Evolutionary conservation across 1,140 invertebrate genomes (phyloP), one percentile per base, ranked within the genome.

Genomic region (Lineus longissimus): DNA sequence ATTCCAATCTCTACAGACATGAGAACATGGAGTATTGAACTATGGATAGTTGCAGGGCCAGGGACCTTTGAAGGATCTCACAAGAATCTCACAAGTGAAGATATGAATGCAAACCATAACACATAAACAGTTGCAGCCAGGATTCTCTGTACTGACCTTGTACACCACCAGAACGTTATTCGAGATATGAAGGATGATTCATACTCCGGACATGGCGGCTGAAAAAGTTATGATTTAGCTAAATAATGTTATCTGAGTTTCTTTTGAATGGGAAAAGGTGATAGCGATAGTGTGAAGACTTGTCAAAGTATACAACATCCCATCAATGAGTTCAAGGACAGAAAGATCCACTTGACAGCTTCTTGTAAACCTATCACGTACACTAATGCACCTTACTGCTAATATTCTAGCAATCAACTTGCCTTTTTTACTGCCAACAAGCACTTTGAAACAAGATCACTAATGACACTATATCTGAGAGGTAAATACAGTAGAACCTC

Each of bases 111-210:
- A n/a, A n/a, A n/a, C n/a, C n/a, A n/a, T n/a, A n/a, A n/a, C n/a
- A n/a, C n/a, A n/a, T n/a, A n/a, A n/a, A n/a, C n/a, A n/a, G n/a
- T n/a, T n/a, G n/a, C n/a, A n/a, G n/a, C n/a, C n/a, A n/a, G n/a
- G n/a, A n/a, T n/a, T n/a, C n/a, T n/a, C n/a, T 22, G 56, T 36
- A 77, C 77, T 64, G 76, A 78, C 73, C 73, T 59, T 79, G 94
- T 91, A 79, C 98, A 96, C 96, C 96, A 99, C 59, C 88, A 87
- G 78, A 95, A 98, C 0, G 91, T 86, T 2, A 98, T 81, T 59
- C 88, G 86, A 23, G 93, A 95, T n/a, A 94, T 86, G 79, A 96
- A 98, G 23, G 94, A 94, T 41, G 92, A 86, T 60, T 83, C 81
- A 58, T 86, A 83, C 79, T 98, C 94, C 55, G 96, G 95, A 81